A percentile compares a stretch with the other conserved stretches of the same genome.
Conservation (phyloP, 2,113 vertebrate genomes). For the Crotalus tigris region DNA sequence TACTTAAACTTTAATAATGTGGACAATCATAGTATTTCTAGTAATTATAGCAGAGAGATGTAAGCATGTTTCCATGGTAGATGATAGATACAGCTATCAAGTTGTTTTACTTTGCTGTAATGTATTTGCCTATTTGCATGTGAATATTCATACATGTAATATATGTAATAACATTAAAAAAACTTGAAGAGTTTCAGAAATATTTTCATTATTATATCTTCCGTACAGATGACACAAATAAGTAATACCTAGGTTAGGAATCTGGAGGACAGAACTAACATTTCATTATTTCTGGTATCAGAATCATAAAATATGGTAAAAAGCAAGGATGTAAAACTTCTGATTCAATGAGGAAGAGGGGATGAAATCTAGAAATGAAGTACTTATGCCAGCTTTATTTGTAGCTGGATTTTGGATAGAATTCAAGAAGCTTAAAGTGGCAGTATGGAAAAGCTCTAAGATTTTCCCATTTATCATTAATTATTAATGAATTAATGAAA, state of each 20-base stretch:
- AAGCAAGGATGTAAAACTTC: neutral
- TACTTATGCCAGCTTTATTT: neutral
- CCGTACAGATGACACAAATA: neutral
- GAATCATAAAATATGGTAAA: neutral
- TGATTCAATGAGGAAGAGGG: neutral
- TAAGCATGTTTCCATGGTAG: neutral
- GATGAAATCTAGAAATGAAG: neutral
- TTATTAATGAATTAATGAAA: neutral
- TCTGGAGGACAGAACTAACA: neutral
- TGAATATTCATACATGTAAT: neutral
- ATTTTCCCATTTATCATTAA: neutral
- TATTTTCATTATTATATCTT: neutral
- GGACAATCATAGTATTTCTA: neutral
- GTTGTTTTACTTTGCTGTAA: neutral
- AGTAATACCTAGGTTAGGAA: neutral
- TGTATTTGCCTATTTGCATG: neutral
- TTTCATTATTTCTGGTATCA: neutral
- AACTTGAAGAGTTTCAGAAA: neutral
- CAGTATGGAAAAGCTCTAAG: neutral
- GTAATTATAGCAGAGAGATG: neutral
- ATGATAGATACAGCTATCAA: neutral
- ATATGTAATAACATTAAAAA: neutral
- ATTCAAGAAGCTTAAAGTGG: neutral
- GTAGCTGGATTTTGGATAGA: neutral
- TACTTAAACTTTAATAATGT: neutral